These are phyloP conservation scores for Matsumurasca onukii DNA, from an alignment of 1,140 invertebrate genomes.

Conservation along the genomic window DNA sequence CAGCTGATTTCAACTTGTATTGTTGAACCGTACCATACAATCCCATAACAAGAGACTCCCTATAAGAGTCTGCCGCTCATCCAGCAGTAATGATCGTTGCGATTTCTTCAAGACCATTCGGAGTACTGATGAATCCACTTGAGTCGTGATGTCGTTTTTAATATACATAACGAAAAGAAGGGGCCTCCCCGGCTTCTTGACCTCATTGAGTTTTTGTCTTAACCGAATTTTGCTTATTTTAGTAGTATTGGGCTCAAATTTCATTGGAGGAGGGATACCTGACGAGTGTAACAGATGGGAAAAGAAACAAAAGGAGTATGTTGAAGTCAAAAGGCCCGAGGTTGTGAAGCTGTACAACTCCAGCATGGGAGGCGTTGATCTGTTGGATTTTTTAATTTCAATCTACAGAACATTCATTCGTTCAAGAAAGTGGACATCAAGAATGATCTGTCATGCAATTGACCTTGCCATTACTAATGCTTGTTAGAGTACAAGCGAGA, in stretches of 20 bases:
- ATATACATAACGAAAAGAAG: no score
- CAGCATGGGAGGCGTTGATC: conserved; percentile 49
- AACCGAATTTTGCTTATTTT: no score
- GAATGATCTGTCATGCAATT: conserved; percentile 29
- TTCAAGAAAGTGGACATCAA: conserved; percentile 34
- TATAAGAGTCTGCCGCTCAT: no score
- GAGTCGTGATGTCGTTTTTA: no score
- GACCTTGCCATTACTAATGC: conserved; percentile 19
- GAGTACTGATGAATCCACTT: no score
- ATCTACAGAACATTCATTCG: conserved; percentile 34
- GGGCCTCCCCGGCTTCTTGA: no score
- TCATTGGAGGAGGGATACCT: conserved; percentile 30
- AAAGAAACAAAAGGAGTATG: conserved; percentile 44
- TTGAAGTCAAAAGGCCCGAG: conserved; percentile 44
- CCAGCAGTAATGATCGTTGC: no score
- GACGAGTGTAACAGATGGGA: conserved; percentile 41
- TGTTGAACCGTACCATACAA: no score
- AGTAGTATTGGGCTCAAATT: conserved; percentile 32
- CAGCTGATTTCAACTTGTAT: no score
- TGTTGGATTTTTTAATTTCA: conserved; percentile 40
- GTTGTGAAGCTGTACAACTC: conserved; percentile 47
- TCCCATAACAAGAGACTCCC: no score
- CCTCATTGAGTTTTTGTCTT: no score
- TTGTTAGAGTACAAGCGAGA: neutral
- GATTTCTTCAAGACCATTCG: no score